phyloP scores from a whole-genome alignment of 1,140 invertebrate genomes.

The Potamilus streckersoni region DNA sequence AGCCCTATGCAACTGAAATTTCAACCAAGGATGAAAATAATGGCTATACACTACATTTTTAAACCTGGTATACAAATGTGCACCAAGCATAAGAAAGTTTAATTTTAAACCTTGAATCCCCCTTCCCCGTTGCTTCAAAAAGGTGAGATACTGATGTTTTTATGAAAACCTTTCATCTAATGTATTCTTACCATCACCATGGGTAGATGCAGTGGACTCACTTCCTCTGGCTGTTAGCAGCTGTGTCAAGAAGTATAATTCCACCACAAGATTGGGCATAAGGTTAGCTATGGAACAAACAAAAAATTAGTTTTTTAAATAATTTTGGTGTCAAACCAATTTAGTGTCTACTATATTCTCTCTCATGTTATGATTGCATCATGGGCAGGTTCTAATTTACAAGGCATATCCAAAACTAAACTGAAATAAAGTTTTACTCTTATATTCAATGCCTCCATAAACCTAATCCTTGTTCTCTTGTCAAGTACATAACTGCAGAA shows the following conservation, averaged over 20 bases:
- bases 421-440: too few relatives aligned
- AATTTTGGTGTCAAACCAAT: too few relatives aligned
- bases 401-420: too few relatives aligned
- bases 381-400: too few relatives aligned
- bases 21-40: background rate
- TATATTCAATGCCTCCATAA: too few relatives aligned
- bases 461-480: too few relatives aligned
- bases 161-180: background rate
- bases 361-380: too few relatives aligned
- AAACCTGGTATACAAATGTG: background rate
- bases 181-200: background rate
- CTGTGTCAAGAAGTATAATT: conserved; percentile 74
- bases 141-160: background rate
- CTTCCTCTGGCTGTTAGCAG: conserved; percentile 66
- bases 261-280: conserved; percentile 72
- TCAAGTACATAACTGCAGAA: too few relatives aligned
- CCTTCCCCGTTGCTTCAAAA: background rate
- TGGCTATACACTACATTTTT: background rate
- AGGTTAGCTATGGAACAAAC: conserved; percentile 63
- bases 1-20: too few relatives aligned
- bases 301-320: too few relatives aligned
- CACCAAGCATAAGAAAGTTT: conserved; percentile 5
- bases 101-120: too few relatives aligned
- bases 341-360: too few relatives aligned
- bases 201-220: background rate